Percentiles rank a stretch among this genome's conserved stretches.
These are phyloP conservation scores for Chalcis sispes DNA, from an alignment of 2,888 invertebrate species.

Conservation along the genomic window DNA sequence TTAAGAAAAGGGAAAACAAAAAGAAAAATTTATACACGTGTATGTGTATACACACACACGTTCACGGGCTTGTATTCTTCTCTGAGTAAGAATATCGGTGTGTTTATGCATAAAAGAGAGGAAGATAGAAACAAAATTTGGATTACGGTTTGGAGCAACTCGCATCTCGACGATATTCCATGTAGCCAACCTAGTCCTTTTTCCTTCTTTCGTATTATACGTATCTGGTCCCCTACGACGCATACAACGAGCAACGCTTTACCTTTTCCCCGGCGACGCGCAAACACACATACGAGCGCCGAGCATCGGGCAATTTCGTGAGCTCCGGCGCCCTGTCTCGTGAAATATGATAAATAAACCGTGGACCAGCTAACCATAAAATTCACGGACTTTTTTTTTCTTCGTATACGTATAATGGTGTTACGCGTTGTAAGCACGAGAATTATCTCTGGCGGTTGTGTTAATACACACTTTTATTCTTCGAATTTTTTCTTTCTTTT, in stretches of 20 bases:
- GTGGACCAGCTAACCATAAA: constrained; percentile 2
- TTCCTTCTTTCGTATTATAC: background rate
- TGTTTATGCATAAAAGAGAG: background rate
- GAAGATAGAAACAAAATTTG: background rate
- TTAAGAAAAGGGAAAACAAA: constrained; percentile 8
- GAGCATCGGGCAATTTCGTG: constrained; percentile 25
- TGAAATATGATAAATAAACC: constrained; percentile 45
- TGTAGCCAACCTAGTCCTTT: background rate
- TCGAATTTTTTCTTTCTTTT: too few species aligned
- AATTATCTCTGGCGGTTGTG: constrained; percentile 30
- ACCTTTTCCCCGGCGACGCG: constrained; percentile 21
- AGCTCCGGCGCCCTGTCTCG: constrained; percentile 1
- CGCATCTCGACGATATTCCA: background rate
- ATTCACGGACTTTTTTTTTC: background rate
- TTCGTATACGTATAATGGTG: background rate
- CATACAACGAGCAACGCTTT: background rate
- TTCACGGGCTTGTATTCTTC: too few species aligned
- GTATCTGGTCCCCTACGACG: background rate
- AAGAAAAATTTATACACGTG: background rate
- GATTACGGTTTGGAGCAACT: background rate
- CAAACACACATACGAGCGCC: too few species aligned
- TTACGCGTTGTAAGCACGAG: background rate
- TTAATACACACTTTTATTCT: constrained; percentile 8
- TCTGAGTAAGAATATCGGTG: too few species aligned
- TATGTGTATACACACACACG: background rate